Conservation (phyloP, 2,888 invertebrate species). For the Polia nebulosa region DNA sequence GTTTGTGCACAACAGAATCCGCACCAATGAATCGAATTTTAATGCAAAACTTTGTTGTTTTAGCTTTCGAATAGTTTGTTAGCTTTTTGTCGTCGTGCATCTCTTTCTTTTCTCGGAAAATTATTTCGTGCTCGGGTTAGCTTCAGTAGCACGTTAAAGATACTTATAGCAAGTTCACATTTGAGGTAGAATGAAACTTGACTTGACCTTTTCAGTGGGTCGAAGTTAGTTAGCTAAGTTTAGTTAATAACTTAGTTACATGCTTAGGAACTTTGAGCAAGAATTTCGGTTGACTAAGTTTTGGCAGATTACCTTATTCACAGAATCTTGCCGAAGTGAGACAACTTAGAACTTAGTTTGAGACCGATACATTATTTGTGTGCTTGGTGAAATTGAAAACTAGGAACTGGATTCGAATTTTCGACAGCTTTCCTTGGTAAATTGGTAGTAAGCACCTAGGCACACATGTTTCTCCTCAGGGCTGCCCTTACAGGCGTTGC, state of each 20-base stretch:
- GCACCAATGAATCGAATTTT: too few species aligned
- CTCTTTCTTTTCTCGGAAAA: not conserved
- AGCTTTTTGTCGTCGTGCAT: too few species aligned
- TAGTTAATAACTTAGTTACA: slow-evolving; percentile 27
- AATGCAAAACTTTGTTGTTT: too few species aligned
- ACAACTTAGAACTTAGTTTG: slow-evolving; percentile 4
- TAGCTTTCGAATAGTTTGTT: too few species aligned
- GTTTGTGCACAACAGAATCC: too few species aligned
- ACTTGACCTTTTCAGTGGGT: slow-evolving; percentile 16
- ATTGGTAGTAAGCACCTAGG: not conserved
- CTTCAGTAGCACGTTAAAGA: not conserved
- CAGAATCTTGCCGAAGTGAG: not conserved
- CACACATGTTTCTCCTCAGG: too few species aligned
- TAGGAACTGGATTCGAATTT: not conserved
- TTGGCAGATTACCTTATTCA: slow-evolving; percentile 28
- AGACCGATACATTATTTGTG: not conserved
- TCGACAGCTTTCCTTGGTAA: not conserved
- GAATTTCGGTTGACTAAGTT: slow-evolving; percentile 9
- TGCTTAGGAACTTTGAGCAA: slow-evolving; percentile 13
- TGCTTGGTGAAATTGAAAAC: not conserved
- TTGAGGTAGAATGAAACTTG: not conserved
- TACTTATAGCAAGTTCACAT: not conserved
- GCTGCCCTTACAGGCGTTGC: too few species aligned
- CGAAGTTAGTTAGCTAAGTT: slow-evolving; percentile 16
- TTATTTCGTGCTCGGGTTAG: slow-evolving; percentile 1